Evolutionary conservation across 2,113 vertebrate species (phyloP), one percentile per base, ranked within the genome.

Genomic region (Aspiorhynchus laticeps): DNA sequence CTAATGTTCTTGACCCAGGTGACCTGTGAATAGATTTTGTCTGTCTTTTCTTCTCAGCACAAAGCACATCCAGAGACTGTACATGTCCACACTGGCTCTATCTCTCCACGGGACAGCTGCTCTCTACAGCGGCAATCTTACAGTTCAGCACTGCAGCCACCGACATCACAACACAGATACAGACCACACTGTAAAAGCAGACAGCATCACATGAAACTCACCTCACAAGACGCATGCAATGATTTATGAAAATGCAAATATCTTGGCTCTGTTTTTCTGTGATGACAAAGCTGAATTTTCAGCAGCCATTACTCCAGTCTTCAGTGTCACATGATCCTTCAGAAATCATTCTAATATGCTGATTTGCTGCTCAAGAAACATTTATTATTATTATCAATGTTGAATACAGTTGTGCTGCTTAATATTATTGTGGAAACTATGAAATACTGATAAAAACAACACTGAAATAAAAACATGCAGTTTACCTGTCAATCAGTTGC

Each of bases 51-150:
- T 38, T 15, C 21, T 28, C 7, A 12, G n/a, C 12, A 65, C 24
- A 65, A 61, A 82, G 26, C 59, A 43, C 74, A 85, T 56, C n/a
- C 5, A 26, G 19, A 59, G 3, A 87, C 80, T 51, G 7, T 82
- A 48, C 80, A 69, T 69, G 33, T 77, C 46, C 28, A 77, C 86
- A 90, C 91, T 85, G 87, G 89, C 91, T 91, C 78, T 65, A 85
- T 56, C 79, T 87, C 84, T 89, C 89, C 63, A 71, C 4, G 61
- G 41, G 41, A 67, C 59, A 82, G 80, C 19, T 67, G 80, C 28
- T 71, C 63, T 83, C 28, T 36, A 51, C 63, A 46, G 56, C 3
- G 1, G 5, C 48, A 24, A 36, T 53, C 19, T 81, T 15, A 81
- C n/a, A 1, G 0, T 43, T 81, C n/a, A 61, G 56, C n/a, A 81